Evolutionary conservation across 2,113 vertebrate species (phyloP), one percentile per base, ranked within the genome.

Genomic region (Bujurquina vittata): DNA sequence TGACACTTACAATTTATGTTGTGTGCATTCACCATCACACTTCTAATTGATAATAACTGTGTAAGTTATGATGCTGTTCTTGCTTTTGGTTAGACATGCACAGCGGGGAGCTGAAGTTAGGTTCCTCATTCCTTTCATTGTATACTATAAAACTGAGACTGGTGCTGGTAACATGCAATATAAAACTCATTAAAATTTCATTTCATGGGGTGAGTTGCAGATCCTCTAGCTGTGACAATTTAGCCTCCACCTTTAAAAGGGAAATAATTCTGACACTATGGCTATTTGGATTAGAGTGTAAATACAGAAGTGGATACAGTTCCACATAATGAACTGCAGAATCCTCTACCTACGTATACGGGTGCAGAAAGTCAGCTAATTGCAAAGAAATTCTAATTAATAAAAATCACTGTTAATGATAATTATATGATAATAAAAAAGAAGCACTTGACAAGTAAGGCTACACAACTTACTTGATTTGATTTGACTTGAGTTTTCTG

Each of bases 131-230:
- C 56, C 2, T 89, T 84, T 79, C 52, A 23, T 63, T 61, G 57
- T 76, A 49, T 59, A 81, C 58, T 89, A 84, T 77, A 52, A 78
- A 92, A 74, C 67, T 43, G 60, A 59, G 74, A 79, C 75, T 35
- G 46, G 61, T 11, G 18, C 59, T 88, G 18, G 60, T 75, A 85
- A 84, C 78, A 76, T 80, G 75, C 87, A 90, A 88, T 89, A 91
- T 84, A 87, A 91, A 88, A 85, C 46, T 89, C 88, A 90, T 92
- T 90, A 93, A 90, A 91, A 87, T 81, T 89, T 87, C 33, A 93
- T 92, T 92, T 90, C 79, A 77, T 58, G 79, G 80, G 83, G 49
- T 55, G 76, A 79, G 74, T 54, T 79, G 73, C 58, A 69, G 40
- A 62, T 79, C 79, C 26, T 76, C 57, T 58, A 35, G 69, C 81